These are phyloP conservation scores for Meghimatium bilineatum DNA, from an alignment of 2,888 invertebrate genomes.

Conservation along the genomic window DNA sequence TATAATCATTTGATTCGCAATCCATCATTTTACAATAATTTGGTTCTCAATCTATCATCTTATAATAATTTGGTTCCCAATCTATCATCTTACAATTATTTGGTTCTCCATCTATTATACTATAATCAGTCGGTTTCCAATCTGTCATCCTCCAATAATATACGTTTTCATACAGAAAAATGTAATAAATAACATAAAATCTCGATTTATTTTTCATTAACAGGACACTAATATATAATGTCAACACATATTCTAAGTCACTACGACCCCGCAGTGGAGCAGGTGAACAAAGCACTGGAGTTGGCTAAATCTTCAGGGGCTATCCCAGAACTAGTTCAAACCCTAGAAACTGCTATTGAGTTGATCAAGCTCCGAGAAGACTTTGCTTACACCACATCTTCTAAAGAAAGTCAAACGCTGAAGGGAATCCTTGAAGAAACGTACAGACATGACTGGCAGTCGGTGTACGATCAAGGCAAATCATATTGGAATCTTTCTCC, in stretches of 20 bases:
- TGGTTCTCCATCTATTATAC: no score
- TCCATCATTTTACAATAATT: no score
- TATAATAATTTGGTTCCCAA: no score
- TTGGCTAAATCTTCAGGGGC: constrained; percentile 31
- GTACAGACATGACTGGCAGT: constrained; percentile 37
- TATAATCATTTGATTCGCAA: no score
- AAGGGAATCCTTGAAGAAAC: constrained; percentile 17
- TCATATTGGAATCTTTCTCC: background rate
- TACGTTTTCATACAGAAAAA: no score
- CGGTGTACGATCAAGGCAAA: constrained; percentile 15
- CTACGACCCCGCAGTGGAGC: constrained; percentile 37
- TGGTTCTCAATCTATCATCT: no score
- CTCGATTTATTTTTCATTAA: no score
- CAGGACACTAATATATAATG: background rate
- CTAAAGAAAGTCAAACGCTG: background rate
- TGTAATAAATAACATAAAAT: no score
- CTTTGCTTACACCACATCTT: constrained; percentile 10
- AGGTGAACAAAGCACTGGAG: constrained; percentile 88
- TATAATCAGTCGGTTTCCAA: no score
- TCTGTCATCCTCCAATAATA: no score
- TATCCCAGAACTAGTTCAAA: constrained; percentile 10
- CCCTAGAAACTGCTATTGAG: constrained; percentile 13
- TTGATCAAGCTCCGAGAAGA: constrained; percentile 19
- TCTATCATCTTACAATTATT: no score
- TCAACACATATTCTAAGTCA: constrained; percentile 15